phyloP scores from a whole-genome alignment of 2,113 vertebrate genomes.

The Hucho hucho region DNA sequence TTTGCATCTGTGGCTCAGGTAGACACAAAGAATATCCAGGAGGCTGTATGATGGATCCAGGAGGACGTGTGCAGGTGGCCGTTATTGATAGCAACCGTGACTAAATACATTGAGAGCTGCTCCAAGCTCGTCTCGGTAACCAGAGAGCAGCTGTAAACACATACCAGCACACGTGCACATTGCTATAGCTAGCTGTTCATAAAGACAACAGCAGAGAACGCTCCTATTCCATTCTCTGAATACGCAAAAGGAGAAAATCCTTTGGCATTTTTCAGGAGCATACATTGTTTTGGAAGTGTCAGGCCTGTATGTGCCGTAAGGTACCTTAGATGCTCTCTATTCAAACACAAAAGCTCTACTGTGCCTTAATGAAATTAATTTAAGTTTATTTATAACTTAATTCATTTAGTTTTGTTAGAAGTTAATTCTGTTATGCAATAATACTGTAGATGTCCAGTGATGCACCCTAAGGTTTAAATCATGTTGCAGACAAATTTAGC shows the following conservation, averaged over 20 bases:
- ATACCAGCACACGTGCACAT: neutral
- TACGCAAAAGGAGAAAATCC: no score
- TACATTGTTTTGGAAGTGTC: no score
- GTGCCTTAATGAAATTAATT: neutral
- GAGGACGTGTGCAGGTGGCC: constrained; percentile 32
- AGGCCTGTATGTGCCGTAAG: neutral
- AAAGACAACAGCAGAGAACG: no score
- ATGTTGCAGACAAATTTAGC: no score
- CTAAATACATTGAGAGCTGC: constrained; percentile 35
- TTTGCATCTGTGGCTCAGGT: no score
- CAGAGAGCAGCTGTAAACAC: neutral
- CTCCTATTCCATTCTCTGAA: no score
- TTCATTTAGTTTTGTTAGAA: neutral
- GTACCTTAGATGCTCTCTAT: neutral
- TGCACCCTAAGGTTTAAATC: no score
- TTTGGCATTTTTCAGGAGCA: no score
- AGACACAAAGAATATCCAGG: no score
- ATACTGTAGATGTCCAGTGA: neutral
- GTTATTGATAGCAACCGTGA: constrained; percentile 38
- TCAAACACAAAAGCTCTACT: neutral
- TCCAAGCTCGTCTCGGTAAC: neutral
- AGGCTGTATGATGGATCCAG: neutral
- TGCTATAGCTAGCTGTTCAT: neutral
- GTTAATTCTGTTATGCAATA: neutral
- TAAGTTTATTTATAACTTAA: neutral